Evolutionary conservation across 1,140 invertebrate genomes (phyloP).

Genomic region (Oncopodura yosiiana): DNA sequence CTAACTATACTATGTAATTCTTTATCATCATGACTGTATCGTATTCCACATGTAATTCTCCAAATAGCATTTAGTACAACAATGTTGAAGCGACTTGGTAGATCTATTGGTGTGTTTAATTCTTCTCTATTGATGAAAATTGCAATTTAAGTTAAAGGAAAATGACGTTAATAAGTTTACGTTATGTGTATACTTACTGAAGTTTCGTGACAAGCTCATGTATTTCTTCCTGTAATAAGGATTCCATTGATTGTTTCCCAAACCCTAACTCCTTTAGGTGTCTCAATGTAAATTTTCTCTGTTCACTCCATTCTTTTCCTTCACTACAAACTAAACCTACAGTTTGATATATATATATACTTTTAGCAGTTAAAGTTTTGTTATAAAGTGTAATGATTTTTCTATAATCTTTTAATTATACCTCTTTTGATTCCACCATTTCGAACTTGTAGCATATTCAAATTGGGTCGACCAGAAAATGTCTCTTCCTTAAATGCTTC

Average conservation of each 20-base stretch:
- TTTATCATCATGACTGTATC: constrained; percentile 43
- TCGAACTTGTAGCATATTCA: constrained; percentile 35
- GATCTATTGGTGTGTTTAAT: constrained; percentile 13
- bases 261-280: constrained; percentile 31
- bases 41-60: constrained; percentile 70
- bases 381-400: too few relatives aligned
- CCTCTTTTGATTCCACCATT: constrained; percentile 29
- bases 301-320: constrained; percentile 32
- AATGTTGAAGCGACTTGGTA: constrained; percentile 23
- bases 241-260: constrained; percentile 31
- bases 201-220: constrained; percentile 24
- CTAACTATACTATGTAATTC: constrained; percentile 27
- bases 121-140: constrained; percentile 17
- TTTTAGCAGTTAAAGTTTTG: background rate
- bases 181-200: constrained; percentile 4
- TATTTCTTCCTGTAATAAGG: constrained; percentile 28
- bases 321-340: constrained; percentile 34
- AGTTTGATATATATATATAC: background rate
- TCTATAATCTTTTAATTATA: constrained; percentile 6
- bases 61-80: constrained; percentile 52
- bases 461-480: constrained; percentile 29
- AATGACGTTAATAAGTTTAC: background rate
- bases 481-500: constrained; percentile 34
- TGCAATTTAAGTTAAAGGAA: background rate
- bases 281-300: constrained; percentile 32